Conservation (phyloP, 1,140 invertebrate species). For the Diorhabda elongata region DNA sequence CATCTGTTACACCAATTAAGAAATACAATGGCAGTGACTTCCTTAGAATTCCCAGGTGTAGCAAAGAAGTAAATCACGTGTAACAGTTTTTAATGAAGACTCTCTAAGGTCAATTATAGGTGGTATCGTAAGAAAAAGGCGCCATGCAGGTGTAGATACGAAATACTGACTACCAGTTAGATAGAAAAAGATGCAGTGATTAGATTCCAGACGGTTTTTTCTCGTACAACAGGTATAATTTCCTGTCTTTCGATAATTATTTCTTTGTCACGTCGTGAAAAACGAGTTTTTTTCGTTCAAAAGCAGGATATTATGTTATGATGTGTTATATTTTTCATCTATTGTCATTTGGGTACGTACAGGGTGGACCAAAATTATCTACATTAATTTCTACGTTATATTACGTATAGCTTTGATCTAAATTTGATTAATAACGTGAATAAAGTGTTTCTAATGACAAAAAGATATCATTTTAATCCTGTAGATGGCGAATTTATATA, state of each 20-base stretch:
- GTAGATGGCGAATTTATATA: too few relatives aligned
- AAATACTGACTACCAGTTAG: neutral
- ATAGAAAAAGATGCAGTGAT: neutral
- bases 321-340: neutral
- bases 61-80: neutral
- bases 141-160: neutral
- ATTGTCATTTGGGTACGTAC: neutral
- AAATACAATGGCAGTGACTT: constrained; percentile 2
- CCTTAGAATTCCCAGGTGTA: neutral
- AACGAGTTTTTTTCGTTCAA: neutral
- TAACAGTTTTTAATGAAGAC: constrained; percentile 1
- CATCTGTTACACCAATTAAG: neutral
- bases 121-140: constrained; percentile 2
- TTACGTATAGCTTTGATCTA: too few relatives aligned
- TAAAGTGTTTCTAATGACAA: too few relatives aligned
- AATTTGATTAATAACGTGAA: too few relatives aligned
- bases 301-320: constrained; percentile 2
- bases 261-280: constrained; percentile 2
- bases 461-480: too few relatives aligned
- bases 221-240: constrained; percentile 2
- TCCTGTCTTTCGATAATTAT: neutral
- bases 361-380: too few relatives aligned
- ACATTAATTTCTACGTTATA: too few relatives aligned
- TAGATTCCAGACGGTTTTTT: constrained; percentile 2
- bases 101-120: neutral